phyloP scores from a whole-genome alignment of 2,113 vertebrate genomes.

The Bubo scandiacus region DNA sequence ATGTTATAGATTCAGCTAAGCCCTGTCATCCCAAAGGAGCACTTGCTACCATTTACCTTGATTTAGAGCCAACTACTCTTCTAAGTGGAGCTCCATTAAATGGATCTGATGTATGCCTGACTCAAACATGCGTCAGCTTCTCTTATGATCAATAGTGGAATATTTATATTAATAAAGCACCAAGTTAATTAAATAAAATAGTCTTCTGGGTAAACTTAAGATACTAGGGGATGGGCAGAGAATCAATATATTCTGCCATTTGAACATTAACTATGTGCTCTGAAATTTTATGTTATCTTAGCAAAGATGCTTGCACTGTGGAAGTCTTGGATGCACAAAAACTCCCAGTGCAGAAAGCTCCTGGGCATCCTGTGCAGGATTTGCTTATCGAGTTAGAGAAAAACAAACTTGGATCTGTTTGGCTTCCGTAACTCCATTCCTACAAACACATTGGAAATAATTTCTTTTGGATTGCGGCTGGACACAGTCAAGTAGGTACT shows the following conservation, averaged over 20 bases:
- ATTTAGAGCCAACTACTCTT: constrained; percentile 83
- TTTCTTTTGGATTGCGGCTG: background rate
- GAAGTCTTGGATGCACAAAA: constrained; percentile 20
- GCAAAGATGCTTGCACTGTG: constrained; percentile 48
- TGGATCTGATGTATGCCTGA: constrained; percentile 82
- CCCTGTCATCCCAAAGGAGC: constrained; percentile 84
- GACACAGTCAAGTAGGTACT: background rate
- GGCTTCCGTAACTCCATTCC: background rate
- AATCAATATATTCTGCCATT: constrained; percentile 77
- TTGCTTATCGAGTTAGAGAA: background rate
- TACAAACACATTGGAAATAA: background rate
- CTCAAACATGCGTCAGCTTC: constrained; percentile 86
- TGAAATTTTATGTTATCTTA: constrained; percentile 74
- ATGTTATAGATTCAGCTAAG: constrained; percentile 79
- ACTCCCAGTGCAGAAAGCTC: background rate
- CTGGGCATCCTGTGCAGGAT: background rate
- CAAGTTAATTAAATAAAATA: constrained; percentile 96
- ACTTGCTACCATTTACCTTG: constrained; percentile 90
- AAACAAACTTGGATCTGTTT: background rate
- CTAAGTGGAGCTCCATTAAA: constrained; percentile 77
- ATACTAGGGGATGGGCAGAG: constrained; percentile 79
- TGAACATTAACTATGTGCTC: constrained; percentile 80
- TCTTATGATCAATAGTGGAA: constrained; percentile 93
- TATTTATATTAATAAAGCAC: constrained; percentile 98
- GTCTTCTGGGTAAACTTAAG: constrained; percentile 86